Percentiles rank a stretch among this genome's conserved stretches.
Conservation (phyloP, 2,113 vertebrate genomes). For the Ceyx cyanopectus region DNA sequence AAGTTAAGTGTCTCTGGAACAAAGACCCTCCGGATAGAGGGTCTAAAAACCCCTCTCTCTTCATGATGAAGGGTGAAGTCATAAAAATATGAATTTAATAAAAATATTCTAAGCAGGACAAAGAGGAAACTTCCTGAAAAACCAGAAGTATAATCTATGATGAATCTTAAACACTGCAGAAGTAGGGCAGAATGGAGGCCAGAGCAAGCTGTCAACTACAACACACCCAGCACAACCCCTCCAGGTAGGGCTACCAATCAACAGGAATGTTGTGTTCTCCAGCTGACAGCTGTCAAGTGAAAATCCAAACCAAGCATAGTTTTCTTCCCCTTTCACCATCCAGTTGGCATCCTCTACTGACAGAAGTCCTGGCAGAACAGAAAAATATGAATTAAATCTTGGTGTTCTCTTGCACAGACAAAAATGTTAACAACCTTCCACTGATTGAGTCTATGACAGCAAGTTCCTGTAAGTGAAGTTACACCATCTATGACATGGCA, state of each 20-base stretch:
- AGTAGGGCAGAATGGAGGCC: background rate
- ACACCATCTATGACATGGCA: background rate
- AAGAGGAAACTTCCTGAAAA: background rate
- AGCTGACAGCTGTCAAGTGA: slow-evolving; percentile 66
- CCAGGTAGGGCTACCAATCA: slow-evolving; percentile 80
- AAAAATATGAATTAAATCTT: background rate
- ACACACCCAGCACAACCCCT: slow-evolving; percentile 65
- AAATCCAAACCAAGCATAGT: slow-evolving; percentile 82
- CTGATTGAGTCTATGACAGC: background rate
- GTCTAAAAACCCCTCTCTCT: background rate
- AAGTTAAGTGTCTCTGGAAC: background rate
- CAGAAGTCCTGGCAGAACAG: slow-evolving; percentile 59
- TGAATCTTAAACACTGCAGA: background rate
- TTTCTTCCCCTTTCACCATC: slow-evolving; percentile 71
- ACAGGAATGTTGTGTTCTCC: slow-evolving; percentile 58
- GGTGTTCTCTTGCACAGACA: background rate
- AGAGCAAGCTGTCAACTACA: background rate
- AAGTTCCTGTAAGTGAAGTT: background rate
- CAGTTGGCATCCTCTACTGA: slow-evolving; percentile 71
- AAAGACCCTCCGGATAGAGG: background rate
- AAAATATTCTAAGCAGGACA: background rate
- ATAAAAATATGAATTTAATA: background rate
- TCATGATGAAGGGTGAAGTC: background rate
- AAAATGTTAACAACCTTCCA: background rate
- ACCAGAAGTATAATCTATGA: background rate